Conservation (phyloP, 2,113 vertebrate genomes). For the Mastomys natalensis region DNA sequence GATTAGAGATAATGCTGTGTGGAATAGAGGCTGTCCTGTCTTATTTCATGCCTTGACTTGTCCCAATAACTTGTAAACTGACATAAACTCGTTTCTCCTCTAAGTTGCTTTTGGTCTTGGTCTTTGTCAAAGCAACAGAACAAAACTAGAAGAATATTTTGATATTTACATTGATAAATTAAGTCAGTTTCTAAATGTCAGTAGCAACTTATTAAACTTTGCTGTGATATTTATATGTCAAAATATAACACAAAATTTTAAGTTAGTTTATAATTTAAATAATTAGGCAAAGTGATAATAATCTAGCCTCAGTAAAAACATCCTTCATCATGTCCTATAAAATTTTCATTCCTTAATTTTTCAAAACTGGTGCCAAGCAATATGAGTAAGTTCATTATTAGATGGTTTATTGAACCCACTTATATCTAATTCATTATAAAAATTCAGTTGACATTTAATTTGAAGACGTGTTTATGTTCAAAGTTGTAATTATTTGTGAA, state of each 20-base stretch:
- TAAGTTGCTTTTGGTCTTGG: background rate
- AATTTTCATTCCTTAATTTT: background rate
- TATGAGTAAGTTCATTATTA: background rate
- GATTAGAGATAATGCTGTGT: too few relatives aligned
- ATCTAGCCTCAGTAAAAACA: background rate
- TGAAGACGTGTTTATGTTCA: background rate
- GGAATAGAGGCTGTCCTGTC: background rate
- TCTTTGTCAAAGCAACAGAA: background rate
- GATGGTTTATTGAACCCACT: background rate
- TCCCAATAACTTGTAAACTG: too few relatives aligned
- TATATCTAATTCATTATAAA: background rate
- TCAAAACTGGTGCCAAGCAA: background rate
- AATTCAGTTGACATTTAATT: conserved; percentile 23
- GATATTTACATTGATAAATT: background rate
- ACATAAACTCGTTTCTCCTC: background rate
- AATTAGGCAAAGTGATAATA: conserved; percentile 43
- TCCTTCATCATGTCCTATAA: background rate
- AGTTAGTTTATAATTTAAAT: conserved; percentile 19
- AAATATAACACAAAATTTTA: conserved; percentile 11
- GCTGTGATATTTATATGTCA: background rate
- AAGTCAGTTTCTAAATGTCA: conserved; percentile 13
- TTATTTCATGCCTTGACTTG: background rate
- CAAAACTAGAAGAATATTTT: background rate
- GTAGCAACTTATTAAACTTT: conserved; percentile 24
- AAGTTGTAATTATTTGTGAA: conserved; percentile 31